Evolutionary conservation across 2,888 invertebrate genomes (phyloP), one percentile per base, ranked within the genome.

Genomic region (Epinotia bilunana): DNA sequence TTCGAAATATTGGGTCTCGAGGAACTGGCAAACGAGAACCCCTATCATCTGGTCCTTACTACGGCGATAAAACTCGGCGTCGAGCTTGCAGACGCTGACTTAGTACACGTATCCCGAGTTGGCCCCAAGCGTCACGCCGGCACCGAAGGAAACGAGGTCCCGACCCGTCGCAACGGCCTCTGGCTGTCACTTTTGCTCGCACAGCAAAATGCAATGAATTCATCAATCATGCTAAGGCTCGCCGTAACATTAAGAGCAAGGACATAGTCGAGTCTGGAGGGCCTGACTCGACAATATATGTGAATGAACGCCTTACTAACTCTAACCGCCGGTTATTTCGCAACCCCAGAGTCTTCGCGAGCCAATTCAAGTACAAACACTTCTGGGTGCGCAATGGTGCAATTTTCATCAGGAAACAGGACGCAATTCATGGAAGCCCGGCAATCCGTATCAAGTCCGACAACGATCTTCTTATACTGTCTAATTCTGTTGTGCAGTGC

Each of bases 261-360:
- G 58, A 20, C 23, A 58, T 58, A 3, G 23, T 58, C 12, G 58
- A 6, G 20, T 23, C 12, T 2, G 58, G 20, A 3, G 33, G 13
- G 60, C 60, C 23, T 12, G 60, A 60, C 60, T 28, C 23, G 12
- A 11, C 23, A 60, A 12, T 60, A n/a, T n/a, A n/a, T n/a, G n/a
- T n/a, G n/a, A n/a, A 28, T 60, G 62, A 62, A n/a, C 62, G 62
- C n/a, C 62, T 62, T 13, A 62, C 62, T 9, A 33, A 12, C 39
- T 39, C 39, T 2, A 62, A 62, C 18, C 33, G 62, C 13, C 62
- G 39, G 33, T 62, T 62, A 62, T 62, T 62, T 62, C 62, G 62
- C n/a, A 39, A 6, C 33, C 0, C n/a, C n/a, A 33, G 62, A 39
- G 39, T 39, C 11, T n/a, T n/a, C n/a, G n/a, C n/a, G n/a, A n/a